These are phyloP conservation scores for Cyprinodon diabolis DNA, from an alignment of 2,797 vertebrate genomes.

Conservation along the genomic window DNA sequence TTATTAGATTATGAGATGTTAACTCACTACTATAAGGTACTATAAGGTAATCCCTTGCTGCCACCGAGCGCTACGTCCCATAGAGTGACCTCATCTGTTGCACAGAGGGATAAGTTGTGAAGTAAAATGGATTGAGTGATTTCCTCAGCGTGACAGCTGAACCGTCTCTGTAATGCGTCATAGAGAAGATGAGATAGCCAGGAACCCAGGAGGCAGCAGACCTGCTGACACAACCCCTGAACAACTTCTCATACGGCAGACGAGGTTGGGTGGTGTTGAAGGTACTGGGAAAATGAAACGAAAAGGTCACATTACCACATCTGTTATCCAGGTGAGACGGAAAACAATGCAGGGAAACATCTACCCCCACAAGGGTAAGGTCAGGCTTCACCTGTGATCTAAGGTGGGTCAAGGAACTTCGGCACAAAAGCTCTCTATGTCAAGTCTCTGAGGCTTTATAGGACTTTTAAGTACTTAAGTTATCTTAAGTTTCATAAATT, in stretches of 20 bases:
- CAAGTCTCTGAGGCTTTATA: not conserved
- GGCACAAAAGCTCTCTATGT: not conserved
- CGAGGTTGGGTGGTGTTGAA: not conserved
- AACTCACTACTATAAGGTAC: not conserved
- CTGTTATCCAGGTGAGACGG: constrained; percentile 6
- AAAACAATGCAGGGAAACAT: constrained; percentile 7
- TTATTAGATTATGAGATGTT: not conserved
- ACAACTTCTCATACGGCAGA: not conserved
- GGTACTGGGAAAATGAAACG: not conserved
- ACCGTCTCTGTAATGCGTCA: not conserved
- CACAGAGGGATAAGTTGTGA: not conserved
- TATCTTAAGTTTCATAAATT: not conserved
- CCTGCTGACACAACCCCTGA: constrained; percentile 6
- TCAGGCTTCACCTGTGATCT: not conserved
- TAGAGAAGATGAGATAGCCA: constrained; percentile 2
- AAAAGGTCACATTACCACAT: constrained; percentile 1
- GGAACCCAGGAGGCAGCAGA: constrained; percentile 1
- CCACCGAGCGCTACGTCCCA: not conserved
- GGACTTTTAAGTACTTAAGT: not conserved
- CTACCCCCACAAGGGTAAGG: not conserved
- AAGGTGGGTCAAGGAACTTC: not conserved
- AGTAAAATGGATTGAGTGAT: not conserved
- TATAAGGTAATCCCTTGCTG: not conserved
- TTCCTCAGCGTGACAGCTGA: not conserved
- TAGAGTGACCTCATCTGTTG: not conserved